Evolutionary conservation across 37 sponge, comb jelly and placozoan species (phyloP).

Genomic region (Petrosia ficiformis): DNA sequence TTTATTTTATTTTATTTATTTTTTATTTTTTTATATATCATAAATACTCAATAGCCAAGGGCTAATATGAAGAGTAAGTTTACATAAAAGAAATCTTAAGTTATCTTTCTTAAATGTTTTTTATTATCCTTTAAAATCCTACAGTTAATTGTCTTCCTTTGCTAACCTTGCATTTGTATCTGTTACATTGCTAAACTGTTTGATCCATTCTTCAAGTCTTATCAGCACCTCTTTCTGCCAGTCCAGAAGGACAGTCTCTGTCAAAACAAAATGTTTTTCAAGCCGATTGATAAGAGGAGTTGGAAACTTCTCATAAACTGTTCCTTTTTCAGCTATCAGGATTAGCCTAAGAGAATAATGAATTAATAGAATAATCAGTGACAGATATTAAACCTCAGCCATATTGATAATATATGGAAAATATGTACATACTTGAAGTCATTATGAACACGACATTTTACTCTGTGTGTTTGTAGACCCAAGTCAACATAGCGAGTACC

Average conservation of each 20-base stretch:
- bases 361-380: background rate
- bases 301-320: slow-evolving; percentile 85
- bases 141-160: background rate
- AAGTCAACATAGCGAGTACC: slow-evolving; percentile 82
- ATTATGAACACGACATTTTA: slow-evolving; percentile 83
- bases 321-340: slow-evolving; percentile 79
- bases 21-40: too few relatives aligned
- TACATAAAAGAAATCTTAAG: too few relatives aligned
- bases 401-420: background rate
- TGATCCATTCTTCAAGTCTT: slow-evolving; percentile 49
- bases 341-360: slow-evolving; percentile 55
- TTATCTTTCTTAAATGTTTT: too few relatives aligned
- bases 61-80: too few relatives aligned
- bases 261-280: slow-evolving; percentile 90
- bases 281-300: slow-evolving; percentile 93
- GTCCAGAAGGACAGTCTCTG: slow-evolving; percentile 56
- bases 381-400: background rate
- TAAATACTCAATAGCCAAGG: too few relatives aligned
- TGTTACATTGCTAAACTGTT: slow-evolving; percentile 7
- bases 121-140: too few relatives aligned
- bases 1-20: too few relatives aligned
- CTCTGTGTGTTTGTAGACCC: slow-evolving; percentile 85
- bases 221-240: slow-evolving; percentile 39
- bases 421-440: slow-evolving; percentile 59
- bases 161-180: background rate